Percentiles rank a stretch among this genome's conserved stretches.
Evolutionary conservation across 2,888 invertebrate species (phyloP).

Genomic region (Diaphora mendica): DNA sequence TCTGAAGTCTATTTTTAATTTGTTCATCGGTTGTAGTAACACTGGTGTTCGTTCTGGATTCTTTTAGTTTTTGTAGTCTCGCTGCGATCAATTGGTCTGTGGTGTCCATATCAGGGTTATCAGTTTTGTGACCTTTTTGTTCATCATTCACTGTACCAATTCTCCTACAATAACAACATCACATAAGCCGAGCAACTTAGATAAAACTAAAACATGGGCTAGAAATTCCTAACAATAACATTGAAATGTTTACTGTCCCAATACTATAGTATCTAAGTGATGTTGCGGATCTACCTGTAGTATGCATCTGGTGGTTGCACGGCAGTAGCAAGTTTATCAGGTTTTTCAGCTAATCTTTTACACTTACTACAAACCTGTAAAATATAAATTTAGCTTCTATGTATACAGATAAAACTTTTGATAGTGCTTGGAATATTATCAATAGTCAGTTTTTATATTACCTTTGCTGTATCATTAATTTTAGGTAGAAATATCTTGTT

Average conservation of each 20-base stretch:
- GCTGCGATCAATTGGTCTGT: constrained; percentile 88
- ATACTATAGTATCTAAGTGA: too few relatives aligned
- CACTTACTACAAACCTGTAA: constrained; percentile 77
- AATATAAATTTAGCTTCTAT: constrained; percentile 2
- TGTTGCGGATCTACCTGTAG: constrained; percentile 80
- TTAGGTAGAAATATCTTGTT: constrained; percentile 89
- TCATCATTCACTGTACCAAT: constrained; percentile 31
- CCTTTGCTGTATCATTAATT: constrained; percentile 88
- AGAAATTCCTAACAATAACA: background rate
- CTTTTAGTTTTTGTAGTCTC: constrained; percentile 89
- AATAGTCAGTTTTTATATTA: constrained; percentile 65
- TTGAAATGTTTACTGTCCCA: background rate
- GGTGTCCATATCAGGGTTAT: constrained; percentile 67
- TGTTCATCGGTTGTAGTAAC: constrained; percentile 56
- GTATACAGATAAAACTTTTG: background rate
- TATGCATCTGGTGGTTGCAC: constrained; percentile 85
- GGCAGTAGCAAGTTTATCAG: constrained; percentile 49
- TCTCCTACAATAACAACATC: constrained; percentile 46
- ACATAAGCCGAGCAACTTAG: background rate
- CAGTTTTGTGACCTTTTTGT: constrained; percentile 4
- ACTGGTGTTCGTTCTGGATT: constrained; percentile 69
- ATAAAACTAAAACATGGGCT: too few relatives aligned
- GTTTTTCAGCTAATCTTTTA: constrained; percentile 52
- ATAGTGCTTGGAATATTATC: background rate
- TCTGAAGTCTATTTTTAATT: constrained; percentile 68